Percentiles rank a stretch among this genome's conserved stretches.
phyloP scores from a whole-genome alignment of 2,888 invertebrate species.

The Andrena bicolor region DNA sequence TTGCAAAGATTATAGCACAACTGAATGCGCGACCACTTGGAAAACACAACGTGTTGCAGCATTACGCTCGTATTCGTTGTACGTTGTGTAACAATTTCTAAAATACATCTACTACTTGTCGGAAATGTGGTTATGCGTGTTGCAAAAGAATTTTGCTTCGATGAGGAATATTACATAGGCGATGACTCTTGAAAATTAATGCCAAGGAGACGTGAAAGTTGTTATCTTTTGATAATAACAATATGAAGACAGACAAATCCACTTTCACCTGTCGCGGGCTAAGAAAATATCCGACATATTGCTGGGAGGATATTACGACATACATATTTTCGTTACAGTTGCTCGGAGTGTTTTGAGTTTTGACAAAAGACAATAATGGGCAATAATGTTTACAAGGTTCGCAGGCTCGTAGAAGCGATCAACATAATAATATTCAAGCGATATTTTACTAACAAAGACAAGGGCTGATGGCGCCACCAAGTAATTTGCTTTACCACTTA shows the following conservation, averaged over 20 bases:
- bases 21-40: background rate
- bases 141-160: conserved; percentile 28
- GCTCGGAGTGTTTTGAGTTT: conserved; percentile 1
- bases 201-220: background rate
- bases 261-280: background rate
- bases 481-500: conserved; percentile 78
- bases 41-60: conserved; percentile 7
- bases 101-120: background rate
- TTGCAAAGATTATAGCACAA: no score
- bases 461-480: conserved; percentile 35
- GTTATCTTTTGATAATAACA: no score
- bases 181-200: conserved; percentile 7
- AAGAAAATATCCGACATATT: background rate
- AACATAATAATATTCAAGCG: conserved; percentile 72
- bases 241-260: background rate
- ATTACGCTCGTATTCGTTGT: background rate
- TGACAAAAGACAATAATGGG: conserved; percentile 41
- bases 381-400: conserved; percentile 56
- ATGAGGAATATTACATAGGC: background rate
- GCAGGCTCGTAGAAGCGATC: conserved; percentile 63
- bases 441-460: conserved; percentile 61
- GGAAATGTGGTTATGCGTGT: conserved; percentile 12
- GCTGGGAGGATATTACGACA: background rate
- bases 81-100: conserved; percentile 13
- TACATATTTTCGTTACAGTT: conserved; percentile 5